Evolutionary conservation across 1,140 invertebrate genomes (phyloP), one percentile per base, ranked within the genome.

Genomic region (Plodia interpunctella): DNA sequence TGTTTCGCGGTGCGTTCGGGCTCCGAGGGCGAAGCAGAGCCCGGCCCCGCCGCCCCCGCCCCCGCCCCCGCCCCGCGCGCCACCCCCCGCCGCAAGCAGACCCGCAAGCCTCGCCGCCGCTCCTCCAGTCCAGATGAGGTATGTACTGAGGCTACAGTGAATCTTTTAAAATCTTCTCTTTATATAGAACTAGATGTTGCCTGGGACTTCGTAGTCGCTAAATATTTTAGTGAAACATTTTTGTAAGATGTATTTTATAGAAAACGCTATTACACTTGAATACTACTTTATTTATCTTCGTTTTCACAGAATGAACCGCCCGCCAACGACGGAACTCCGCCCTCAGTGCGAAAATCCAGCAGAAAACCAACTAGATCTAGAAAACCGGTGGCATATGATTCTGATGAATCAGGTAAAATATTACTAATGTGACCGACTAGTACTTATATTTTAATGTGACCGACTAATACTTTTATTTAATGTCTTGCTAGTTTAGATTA

Each of bases 1-100:
- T 89, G 83, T 55, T 90, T 90, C 59, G 74, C 86, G 0, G 84
- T 90, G 5, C 60, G 68, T 5, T 83, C 86, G 13, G 60, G 58
- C 0, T 76, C 74, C 28, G 78, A 75, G 2, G 72, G 56, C 0
- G 60, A 65, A 9, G 6, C 3, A 1, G 3, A 3, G 32, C 49
- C 35, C 9, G 62, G 50, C 21, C 13, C 32, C 5, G 20, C 51
- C 49, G 38, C 25, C 17, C 32, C 30, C n/a, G 50, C 25, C 20
- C 55, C 15, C 20, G 56, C 21, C 13, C 1, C 32, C 51, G 17
- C 19, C 15, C 50, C 55, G 44, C 59, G 62, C 50, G 61, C 69
- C 62, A 67, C 68, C 49, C 72, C 73, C 21, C 60, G 67, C 2
- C 68, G 67, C 50, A 60, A 64, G 17, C 60, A 67, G 5, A 51